phyloP scores from a whole-genome alignment of 1,140 invertebrate genomes.

The Brachionus paranguensis region DNA sequence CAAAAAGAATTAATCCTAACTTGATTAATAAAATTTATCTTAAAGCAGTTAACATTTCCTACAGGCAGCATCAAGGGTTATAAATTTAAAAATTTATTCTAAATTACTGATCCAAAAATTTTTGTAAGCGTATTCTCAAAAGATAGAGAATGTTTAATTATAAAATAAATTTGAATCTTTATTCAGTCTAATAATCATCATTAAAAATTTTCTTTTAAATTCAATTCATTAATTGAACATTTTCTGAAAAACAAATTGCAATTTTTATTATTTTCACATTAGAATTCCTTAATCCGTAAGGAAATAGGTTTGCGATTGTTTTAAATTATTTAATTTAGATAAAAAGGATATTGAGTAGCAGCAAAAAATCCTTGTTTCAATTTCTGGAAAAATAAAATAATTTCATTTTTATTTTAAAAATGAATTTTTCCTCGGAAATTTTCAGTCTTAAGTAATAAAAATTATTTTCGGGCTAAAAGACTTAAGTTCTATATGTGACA shows the following conservation, averaged over 20 bases:
- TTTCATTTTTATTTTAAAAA: background rate
- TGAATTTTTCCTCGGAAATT: background rate
- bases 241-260: background rate
- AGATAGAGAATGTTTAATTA: background rate
- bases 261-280: background rate
- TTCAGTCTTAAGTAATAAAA: background rate
- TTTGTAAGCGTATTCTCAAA: background rate
- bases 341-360: background rate
- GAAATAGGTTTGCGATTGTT: background rate
- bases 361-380: background rate
- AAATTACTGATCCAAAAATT: background rate
- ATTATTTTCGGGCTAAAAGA: background rate
- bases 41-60: background rate
- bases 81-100: background rate
- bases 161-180: background rate
- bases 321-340: background rate
- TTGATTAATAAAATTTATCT: background rate
- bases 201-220: background rate
- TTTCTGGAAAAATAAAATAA: background rate
- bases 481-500: background rate
- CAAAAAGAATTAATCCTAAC: background rate
- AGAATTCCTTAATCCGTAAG: background rate
- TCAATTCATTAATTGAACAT: background rate
- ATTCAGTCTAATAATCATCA: background rate
- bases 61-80: background rate